A percentile compares a stretch with the other conserved stretches of the same genome.
Evolutionary conservation across 2,888 invertebrate genomes (phyloP).

Genomic region (Abscondita cerata): DNA sequence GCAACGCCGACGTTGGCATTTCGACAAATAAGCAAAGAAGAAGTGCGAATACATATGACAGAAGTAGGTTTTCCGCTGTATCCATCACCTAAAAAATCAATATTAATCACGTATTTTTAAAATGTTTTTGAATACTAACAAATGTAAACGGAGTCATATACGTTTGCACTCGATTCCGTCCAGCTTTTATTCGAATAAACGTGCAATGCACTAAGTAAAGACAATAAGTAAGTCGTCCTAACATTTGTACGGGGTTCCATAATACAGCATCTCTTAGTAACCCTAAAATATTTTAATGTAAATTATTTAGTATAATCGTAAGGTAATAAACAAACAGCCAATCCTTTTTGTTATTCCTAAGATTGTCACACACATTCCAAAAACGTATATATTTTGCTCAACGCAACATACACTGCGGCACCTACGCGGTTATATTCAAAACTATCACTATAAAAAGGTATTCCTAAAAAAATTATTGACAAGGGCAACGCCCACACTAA

Average conservation of each 20-base stretch:
- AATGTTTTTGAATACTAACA: neutral
- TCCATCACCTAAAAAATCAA: conserved; percentile 37
- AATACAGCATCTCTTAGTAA: conserved; percentile 10
- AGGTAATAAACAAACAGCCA: conserved; percentile 48
- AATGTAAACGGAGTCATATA: conserved; percentile 39
- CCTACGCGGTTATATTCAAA: conserved; percentile 52
- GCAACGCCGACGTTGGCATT: conserved; percentile 49
- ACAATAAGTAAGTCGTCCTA: conserved; percentile 49
- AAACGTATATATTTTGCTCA: conserved; percentile 56
- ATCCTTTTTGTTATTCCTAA: conserved; percentile 49
- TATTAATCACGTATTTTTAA: neutral
- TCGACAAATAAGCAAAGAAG: conserved; percentile 48
- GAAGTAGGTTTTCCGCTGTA: conserved; percentile 38
- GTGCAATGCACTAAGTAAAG: conserved; percentile 47
- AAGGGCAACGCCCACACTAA: conserved; percentile 1
- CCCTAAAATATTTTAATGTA: conserved; percentile 16
- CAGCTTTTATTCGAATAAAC: conserved; percentile 40
- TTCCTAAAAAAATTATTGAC: neutral
- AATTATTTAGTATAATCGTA: no score
- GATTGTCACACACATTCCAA: conserved; percentile 49
- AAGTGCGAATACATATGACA: conserved; percentile 44
- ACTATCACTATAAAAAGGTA: conserved; percentile 40
- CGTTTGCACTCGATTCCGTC: conserved; percentile 39
- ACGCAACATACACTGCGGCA: conserved; percentile 56
- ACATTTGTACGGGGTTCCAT: conserved; percentile 42